phyloP scores from a whole-genome alignment of 2,797 vertebrate genomes.

The Clarias laeviceps region DNA sequence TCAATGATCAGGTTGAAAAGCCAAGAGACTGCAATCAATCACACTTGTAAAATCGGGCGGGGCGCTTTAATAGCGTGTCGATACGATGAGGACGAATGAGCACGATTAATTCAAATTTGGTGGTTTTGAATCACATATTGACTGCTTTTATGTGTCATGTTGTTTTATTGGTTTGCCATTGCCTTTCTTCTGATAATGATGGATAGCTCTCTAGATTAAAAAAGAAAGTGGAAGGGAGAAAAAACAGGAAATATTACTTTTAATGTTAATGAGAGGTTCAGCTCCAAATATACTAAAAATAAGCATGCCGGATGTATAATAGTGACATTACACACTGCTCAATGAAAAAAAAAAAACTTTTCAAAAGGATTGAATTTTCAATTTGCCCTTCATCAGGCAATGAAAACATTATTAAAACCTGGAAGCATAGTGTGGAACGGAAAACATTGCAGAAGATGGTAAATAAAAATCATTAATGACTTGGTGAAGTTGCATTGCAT shows the following conservation, averaged over 20 bases:
- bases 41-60: constrained; percentile 14
- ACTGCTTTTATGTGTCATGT: neutral
- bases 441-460: too few relatives aligned
- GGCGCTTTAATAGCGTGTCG: constrained; percentile 16
- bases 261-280: neutral
- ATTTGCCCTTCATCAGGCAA: too few relatives aligned
- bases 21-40: constrained; percentile 43
- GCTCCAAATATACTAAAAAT: neutral
- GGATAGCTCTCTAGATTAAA: neutral
- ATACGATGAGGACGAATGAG: constrained; percentile 13
- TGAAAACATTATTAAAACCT: too few relatives aligned
- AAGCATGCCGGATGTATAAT: neutral
- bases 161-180: neutral
- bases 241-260: neutral
- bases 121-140: constrained; percentile 12
- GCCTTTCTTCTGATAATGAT: neutral
- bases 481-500: too few relatives aligned
- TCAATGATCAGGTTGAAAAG: constrained; percentile 33
- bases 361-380: too few relatives aligned
- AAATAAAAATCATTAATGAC: too few relatives aligned
- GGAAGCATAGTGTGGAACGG: too few relatives aligned
- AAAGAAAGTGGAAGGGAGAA: neutral
- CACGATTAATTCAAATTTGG: neutral
- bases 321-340: neutral
- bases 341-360: too few relatives aligned